These are phyloP conservation scores for Brachionus manjavacas DNA, from an alignment of 1,140 invertebrate genomes.

Conservation along the genomic window DNA sequence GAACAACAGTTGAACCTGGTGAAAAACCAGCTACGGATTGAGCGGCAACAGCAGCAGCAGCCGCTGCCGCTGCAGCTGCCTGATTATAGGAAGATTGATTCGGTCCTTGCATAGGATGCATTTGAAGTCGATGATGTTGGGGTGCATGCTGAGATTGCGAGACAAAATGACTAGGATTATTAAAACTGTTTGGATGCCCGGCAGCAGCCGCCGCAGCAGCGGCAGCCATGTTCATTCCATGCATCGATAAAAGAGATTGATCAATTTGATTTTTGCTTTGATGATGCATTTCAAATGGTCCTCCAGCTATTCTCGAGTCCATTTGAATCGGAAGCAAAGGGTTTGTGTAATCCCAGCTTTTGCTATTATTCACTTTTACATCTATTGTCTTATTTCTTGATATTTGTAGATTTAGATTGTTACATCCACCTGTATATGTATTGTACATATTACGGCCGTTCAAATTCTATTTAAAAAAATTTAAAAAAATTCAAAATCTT, in stretches of 20 bases:
- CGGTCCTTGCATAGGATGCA: background rate
- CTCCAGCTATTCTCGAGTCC: background rate
- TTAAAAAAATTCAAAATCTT: background rate
- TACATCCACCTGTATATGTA: constrained; percentile 98
- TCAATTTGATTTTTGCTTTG: constrained; percentile 7
- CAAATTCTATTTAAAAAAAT: background rate
- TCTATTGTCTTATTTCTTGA: constrained; percentile 82
- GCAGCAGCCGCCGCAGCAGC: background rate
- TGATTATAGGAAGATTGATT: constrained; percentile 16
- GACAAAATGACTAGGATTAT: background rate
- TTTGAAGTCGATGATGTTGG: background rate
- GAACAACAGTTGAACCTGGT: constrained; percentile 21
- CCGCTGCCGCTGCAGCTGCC: constrained; percentile 19
- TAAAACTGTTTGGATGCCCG: background rate
- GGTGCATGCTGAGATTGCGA: background rate
- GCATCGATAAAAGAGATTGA: constrained; percentile 9
- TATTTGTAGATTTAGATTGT: constrained; percentile 87
- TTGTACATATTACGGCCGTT: constrained; percentile 84
- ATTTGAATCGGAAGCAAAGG: constrained; percentile 29
- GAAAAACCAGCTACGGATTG: constrained; percentile 17
- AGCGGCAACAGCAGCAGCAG: constrained; percentile 34
- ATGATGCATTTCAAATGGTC: background rate
- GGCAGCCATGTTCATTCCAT: constrained; percentile 28
- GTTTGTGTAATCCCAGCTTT: constrained; percentile 96
- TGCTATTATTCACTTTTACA: constrained; percentile 99